A percentile compares a stretch with the other conserved stretches of the same genome.
Evolutionary conservation across 1,140 invertebrate genomes (phyloP).

Genomic region (Brevipalpus yothersi): DNA sequence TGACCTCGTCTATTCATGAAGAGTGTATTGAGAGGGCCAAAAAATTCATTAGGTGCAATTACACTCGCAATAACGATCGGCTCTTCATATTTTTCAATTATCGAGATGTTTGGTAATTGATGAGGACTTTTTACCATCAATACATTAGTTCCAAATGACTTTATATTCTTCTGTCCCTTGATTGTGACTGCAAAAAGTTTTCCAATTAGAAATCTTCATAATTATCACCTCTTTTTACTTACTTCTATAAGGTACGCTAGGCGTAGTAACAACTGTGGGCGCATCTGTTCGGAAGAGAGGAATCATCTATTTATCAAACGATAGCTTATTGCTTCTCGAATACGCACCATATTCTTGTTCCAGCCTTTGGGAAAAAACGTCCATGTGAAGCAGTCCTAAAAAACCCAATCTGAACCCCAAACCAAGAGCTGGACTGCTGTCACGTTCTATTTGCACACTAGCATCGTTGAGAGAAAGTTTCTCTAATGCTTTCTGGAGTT

Average conservation of each 20-base stretch:
- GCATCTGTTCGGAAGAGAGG: constrained; percentile 25
- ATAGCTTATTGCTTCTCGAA: no score
- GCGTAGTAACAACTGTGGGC: constrained; percentile 66
- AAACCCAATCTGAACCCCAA: constrained; percentile 83
- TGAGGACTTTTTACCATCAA: constrained; percentile 61
- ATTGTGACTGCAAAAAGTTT: constrained; percentile 29
- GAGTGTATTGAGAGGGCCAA: constrained; percentile 20
- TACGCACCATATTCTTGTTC: constrained; percentile 46
- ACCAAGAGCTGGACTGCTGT: constrained; percentile 70
- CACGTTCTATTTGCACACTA: constrained; percentile 47
- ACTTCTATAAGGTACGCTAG: constrained; percentile 71
- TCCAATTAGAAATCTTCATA: background rate
- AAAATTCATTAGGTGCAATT: constrained; percentile 42
- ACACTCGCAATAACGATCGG: constrained; percentile 71
- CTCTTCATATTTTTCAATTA: constrained; percentile 51
- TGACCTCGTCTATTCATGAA: constrained; percentile 43
- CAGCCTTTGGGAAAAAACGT: constrained; percentile 77
- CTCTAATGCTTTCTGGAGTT: constrained; percentile 52
- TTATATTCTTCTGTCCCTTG: constrained; percentile 34
- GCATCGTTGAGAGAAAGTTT: constrained; percentile 82
- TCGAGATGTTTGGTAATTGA: constrained; percentile 35
- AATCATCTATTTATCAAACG: constrained; percentile 16
- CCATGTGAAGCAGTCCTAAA: constrained; percentile 77
- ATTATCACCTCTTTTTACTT: constrained; percentile 15
- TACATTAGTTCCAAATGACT: constrained; percentile 36